These are phyloP conservation scores for Macrocentrus cingulum DNA, from an alignment of 1,140 invertebrate species.

Conservation along the genomic window DNA sequence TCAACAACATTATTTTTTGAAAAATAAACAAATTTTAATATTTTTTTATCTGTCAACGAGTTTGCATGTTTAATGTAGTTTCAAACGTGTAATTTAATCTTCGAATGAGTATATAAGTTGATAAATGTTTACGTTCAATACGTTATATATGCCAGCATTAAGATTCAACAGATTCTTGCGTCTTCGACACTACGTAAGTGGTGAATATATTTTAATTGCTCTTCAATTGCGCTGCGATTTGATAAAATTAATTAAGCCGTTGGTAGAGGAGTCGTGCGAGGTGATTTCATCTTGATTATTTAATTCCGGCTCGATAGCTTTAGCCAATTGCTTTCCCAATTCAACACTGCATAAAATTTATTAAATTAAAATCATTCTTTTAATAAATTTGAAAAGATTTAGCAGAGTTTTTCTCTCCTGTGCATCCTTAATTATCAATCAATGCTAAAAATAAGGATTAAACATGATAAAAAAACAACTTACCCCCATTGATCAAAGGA, in stretches of 20 bases:
- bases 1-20: no score
- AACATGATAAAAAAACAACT: conserved; percentile 45
- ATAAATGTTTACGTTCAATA: no score
- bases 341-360: conserved; percentile 75
- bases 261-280: conserved; percentile 79
- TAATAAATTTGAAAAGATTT: no score
- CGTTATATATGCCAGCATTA: no score
- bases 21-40: no score
- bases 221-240: conserved; percentile 59
- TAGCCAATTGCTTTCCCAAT: conserved; percentile 96
- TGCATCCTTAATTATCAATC: conserved; percentile 14
- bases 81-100: no score
- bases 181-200: background rate
- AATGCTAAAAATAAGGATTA: conserved; percentile 24
- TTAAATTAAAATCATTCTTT: conserved; percentile 26
- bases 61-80: no score
- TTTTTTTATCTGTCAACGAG: no score
- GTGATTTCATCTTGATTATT: conserved; percentile 63
- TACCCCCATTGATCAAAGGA: conserved; percentile 99
- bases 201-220: conserved; percentile 1
- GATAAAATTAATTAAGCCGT: conserved; percentile 82
- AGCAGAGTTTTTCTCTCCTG: no score
- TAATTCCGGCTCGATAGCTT: conserved; percentile 94
- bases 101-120: no score
- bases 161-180: background rate